Evolutionary conservation across 1,140 invertebrate species (phyloP), one percentile per base, ranked within the genome.

Genomic region (Brachionus angularis): DNA sequence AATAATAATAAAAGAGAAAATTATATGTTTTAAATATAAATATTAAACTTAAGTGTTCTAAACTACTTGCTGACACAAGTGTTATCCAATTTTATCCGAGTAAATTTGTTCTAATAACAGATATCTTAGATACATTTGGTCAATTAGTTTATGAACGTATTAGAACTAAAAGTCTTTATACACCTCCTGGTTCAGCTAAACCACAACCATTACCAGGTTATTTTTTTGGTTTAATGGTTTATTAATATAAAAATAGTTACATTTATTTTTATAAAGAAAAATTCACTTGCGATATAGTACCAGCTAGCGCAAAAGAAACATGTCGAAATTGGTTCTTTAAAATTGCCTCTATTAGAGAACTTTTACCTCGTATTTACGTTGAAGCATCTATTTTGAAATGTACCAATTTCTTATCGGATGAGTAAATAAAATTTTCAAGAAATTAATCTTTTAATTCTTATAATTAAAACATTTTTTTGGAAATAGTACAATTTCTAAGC

Each of bases 321-420:
- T 96, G 93, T 79, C 86, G 90, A 72, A 98, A 98, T 85, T 98
- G 95, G 95, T 94, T 97, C 82, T 96, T 91, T 81, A 98, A 98
- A 85, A 94, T 97, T 78, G 91, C 93, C 1, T 96, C 93, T 1
- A 96, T 98, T 73, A 85, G 93, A 76, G 95, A 98, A 83, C 80
- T 98, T 12, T 85, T 98, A 21, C 93, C 94, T n/a, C 84, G 93
- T 33, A 83, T 98, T 7, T 96, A 94, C 80, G 88, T 96, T 72
- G 93, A 97, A 85, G 88, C 92, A 83, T 88, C 93, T 7, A 87
- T 97, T 72, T 82, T 98, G 21, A 91, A 90, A 78, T 94, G 91
- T 61, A 95, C 94, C 75, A 87, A 86, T 72, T 96, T 94, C 82
- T 83, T 93, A 53, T 85, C 85, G 44, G 82, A 84, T 75, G 84